Evolutionary conservation across 2,888 invertebrate species (phyloP), one percentile per base, ranked within the genome.

Genomic region (Dasypogon diadema): DNA sequence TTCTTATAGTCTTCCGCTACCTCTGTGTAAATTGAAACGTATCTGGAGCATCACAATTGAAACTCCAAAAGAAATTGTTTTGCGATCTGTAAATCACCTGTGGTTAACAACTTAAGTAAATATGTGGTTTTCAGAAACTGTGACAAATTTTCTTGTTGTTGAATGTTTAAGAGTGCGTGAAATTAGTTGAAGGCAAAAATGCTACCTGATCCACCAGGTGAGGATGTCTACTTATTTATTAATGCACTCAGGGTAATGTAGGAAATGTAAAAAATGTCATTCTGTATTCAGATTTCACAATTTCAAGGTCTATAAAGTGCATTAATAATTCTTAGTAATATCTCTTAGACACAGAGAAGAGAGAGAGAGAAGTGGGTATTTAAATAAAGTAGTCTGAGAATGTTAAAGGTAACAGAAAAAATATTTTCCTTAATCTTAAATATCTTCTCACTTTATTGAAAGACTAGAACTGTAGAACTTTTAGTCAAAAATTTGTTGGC

Each of bases 141-240:
- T 60, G 18, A 60, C 37, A 60, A 60, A 34, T 60, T 18, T 37
- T 60, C 60, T 18, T 37, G 37, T 37, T 37, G 18, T 37, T 60
- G 34, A 60, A 12, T 34, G 60, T 21, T 60, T 60, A 60, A 60
- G 60, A 60, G 60, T 60, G 60, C 60, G 60, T 60, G 60, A 60
- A 60, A 60, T 60, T 18, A 60, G 37, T 34, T 34, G 60, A 60
- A 60, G 60, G 60, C 21, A 21, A 60, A 60, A 60, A 34, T 26
- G 42, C 37, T 34, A 60, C 10, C 34, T 21, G 37, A 34, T 37
- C 8, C 5, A 5, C 26, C 34, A 60, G 60, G 60, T 60, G 60
- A 60, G 21, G 60, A 34, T 16, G 37, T 21, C 22, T 37, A 58
- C 16, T 26, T 55, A n/a, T n/a, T n/a, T n/a, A n/a, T n/a, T n/a